These are phyloP conservation scores for Hemicordylus capensis DNA, from an alignment of 2,113 vertebrate species.

Conservation along the genomic window DNA sequence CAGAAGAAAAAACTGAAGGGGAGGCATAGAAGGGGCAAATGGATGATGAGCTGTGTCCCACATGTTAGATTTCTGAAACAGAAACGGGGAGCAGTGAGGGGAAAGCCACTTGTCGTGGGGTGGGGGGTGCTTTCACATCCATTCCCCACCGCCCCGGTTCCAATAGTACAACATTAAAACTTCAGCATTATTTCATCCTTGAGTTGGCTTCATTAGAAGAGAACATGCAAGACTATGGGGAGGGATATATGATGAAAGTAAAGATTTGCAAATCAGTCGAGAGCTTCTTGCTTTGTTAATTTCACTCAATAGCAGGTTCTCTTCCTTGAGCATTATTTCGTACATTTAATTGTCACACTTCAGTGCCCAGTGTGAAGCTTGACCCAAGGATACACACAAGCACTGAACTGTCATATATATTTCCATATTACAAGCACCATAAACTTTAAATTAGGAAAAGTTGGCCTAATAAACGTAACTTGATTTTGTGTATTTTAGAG, in stretches of 20 bases:
- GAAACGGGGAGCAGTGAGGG: no score
- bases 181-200: no score
- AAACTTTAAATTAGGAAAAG: slow-evolving; percentile 75
- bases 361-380: slow-evolving; percentile 63
- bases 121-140: no score
- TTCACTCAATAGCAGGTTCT: slow-evolving; percentile 42
- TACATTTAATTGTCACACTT: slow-evolving; percentile 76
- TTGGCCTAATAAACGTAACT: slow-evolving; percentile 57
- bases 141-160: no score
- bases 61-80: no score
- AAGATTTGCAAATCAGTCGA: slow-evolving; percentile 27
- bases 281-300: slow-evolving; percentile 39
- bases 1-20: no score
- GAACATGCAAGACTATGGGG: not conserved
- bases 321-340: slow-evolving; percentile 55
- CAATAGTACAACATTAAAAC: no score
- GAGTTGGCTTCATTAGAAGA: not conserved
- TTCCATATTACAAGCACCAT: slow-evolving; percentile 77
- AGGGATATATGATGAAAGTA: not conserved
- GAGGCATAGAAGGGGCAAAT: no score
- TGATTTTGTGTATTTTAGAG: slow-evolving; percentile 50
- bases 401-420: slow-evolving; percentile 72
- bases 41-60: no score
- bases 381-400: slow-evolving; percentile 68
- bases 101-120: no score